Conservation (phyloP, 2,888 invertebrate species). For the Tanypteryx hageni region DNA sequence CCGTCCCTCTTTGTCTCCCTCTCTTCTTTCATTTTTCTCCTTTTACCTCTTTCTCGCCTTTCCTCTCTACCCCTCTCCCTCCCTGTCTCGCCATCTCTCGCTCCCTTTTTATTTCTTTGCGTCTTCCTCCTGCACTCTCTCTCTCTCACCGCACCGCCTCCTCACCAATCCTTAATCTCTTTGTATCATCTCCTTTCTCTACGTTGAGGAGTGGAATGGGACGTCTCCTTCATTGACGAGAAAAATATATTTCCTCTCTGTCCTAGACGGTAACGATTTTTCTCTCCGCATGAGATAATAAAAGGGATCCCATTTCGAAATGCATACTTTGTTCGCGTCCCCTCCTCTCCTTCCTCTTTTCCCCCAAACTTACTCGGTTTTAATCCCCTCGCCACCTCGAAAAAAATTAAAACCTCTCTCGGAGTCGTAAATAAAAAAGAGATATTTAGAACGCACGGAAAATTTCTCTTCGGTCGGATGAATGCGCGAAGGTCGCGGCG, state of each 20-base stretch:
- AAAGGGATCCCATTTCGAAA: slow-evolving; percentile 1
- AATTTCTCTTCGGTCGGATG: background rate
- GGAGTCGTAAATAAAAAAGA: background rate
- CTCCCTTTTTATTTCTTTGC: no score
- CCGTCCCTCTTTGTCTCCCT: no score
- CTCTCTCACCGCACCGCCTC: background rate
- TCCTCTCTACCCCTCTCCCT: no score
- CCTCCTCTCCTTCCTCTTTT: background rate
- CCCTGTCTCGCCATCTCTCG: no score
- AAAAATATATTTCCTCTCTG: background rate
- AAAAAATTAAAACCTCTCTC: background rate
- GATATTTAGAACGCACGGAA: background rate
- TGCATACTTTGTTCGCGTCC: background rate
- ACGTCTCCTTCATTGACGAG: background rate
- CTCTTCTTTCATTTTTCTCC: no score
- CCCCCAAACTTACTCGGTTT: background rate
- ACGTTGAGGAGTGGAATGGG: background rate
- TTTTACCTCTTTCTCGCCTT: no score
- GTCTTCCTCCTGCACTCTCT: no score
- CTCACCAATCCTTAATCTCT: background rate
- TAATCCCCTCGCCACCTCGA: background rate
- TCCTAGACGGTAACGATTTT: background rate
- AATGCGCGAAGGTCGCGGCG: background rate
- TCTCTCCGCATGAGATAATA: background rate
- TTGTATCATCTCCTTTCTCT: background rate